Evolutionary conservation across 2,888 invertebrate species (phyloP), one percentile per base, ranked within the genome.

Genomic region (Ormyrus nitidulus): DNA sequence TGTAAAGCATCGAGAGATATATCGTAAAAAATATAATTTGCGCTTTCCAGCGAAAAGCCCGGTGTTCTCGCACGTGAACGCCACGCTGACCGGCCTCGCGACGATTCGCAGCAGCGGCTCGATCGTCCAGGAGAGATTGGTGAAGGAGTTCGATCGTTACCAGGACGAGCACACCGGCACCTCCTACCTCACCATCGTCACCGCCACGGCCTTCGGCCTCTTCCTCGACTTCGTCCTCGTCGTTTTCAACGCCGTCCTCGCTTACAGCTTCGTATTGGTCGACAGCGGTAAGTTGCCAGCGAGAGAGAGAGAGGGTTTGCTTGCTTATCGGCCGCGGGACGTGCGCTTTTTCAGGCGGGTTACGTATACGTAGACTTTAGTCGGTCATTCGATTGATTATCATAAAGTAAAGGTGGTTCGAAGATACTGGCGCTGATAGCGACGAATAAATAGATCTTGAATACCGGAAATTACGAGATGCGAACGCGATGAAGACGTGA

Each of bases 21-120:
- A 4, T 34, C 34, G 34, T 34, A 34, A 4, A 34, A 34, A 34
- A 34, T 3, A 2, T 34, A 34, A 34, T 34, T 2, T 4, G 4
- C 34, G 34, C 4, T 2, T 70, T 77, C 0, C 34, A 90, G 94
- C 92, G 7, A 92, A 96, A 81, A 97, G 97, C 90, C 98, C 98
- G 0, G 95, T 98, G 0, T 98, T 97, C 90, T 96, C 97, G 0
- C 97, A 98, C 88, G 93, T 98, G 84, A 95, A 95, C 7, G 95
- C 97, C 0, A 95, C 97, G 0, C 91, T 98, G 2, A 94, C 95
- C 83, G 98, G 98, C 0, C 92, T 98, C 51, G 93, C 95, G 54
- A 97, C 98, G 0, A 97, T 99, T 78, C 92, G 98, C 82, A 95
- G 97, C 4, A 94, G 95, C 5, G 93, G 94, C 11, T 93, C 94